Base-by-base conservation (phyloP, 2,113 vertebrate species). In the Caloenas nicobarica region DNA sequence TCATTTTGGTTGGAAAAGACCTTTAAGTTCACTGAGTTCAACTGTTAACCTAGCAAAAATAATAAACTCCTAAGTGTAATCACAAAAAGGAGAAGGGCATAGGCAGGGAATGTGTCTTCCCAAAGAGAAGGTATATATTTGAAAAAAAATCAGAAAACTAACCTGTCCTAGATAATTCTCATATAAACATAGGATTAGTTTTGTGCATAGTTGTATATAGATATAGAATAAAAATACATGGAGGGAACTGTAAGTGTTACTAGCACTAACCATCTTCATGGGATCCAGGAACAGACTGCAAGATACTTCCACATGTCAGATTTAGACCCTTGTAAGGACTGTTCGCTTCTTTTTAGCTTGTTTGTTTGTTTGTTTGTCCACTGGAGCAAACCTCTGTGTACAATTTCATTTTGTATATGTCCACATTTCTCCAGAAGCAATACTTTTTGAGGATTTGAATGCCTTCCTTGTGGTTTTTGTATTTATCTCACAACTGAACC, bases 11-110 rank as follows among this genome's bases (percentile, higher is more conserved):
- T 46, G 9, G 44, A 46, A 46, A 46, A 46, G 44, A 46, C 44
- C 44, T 46, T 46, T 46, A 46, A 19, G 18, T 46, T 19, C 18
- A 19, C 44, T 19, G 44, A 46, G 44, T 46, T 9, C 44, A 46
- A 19, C 44, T 46, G 8, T 46, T 46, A 46, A 18, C 44, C 44
- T 46, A 46, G 44, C 18, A 46, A 46, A 46, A 46, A 46, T 46
- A 19, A 46, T 53, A 61, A 36, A 58, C 64, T 71, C 28, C 19
- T 9, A 36, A 33, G 11, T 44, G 36, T 25, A 64, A 19, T 65
- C 23, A 65, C 1, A 3, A 10, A 7, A 12, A 2, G 7, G 21
- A 42, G 13, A n/a, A 44, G 11, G 23, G 51, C 11, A 8, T 16
- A 44, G 21, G 4, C 21, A 38, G 8, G 22, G 16, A 34, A 44